Conservation (phyloP, 2,113 vertebrate genomes). For the Emydocephalus ijimae region DNA sequence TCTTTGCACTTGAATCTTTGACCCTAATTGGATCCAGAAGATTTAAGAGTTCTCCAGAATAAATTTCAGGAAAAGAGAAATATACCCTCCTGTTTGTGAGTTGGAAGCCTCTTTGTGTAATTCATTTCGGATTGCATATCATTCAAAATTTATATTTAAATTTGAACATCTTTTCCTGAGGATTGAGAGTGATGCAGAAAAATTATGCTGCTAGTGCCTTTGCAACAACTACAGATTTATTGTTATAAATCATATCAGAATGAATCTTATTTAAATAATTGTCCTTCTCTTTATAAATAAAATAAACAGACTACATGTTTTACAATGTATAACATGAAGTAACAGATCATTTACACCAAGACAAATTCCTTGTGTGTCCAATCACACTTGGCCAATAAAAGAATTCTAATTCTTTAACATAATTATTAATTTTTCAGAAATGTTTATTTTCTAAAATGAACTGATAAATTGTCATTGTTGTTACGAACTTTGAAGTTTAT, state of each 20-base stretch:
- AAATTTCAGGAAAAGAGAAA: not conserved
- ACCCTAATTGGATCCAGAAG: not conserved
- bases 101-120: not conserved
- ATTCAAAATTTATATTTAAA: not conserved
- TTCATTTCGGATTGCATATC: not conserved
- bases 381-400: too few species aligned
- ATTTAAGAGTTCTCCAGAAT: not conserved
- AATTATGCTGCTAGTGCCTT: not conserved
- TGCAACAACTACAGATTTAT: not conserved
- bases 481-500: not conserved
- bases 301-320: not conserved
- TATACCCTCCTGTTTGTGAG: not conserved
- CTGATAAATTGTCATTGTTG: not conserved
- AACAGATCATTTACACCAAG: not conserved
- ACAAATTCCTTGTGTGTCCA: too few species aligned
- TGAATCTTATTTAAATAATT: not conserved
- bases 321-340: not conserved
- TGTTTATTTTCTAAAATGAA: not conserved
- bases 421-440: not conserved
- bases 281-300: not conserved
- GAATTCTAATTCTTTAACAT: not conserved
- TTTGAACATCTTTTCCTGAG: not conserved
- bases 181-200: not conserved
- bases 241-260: not conserved
- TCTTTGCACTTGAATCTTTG: not conserved